Evolutionary conservation across 1,140 invertebrate species (phyloP).

Genomic region (Drosophila watanabei): DNA sequence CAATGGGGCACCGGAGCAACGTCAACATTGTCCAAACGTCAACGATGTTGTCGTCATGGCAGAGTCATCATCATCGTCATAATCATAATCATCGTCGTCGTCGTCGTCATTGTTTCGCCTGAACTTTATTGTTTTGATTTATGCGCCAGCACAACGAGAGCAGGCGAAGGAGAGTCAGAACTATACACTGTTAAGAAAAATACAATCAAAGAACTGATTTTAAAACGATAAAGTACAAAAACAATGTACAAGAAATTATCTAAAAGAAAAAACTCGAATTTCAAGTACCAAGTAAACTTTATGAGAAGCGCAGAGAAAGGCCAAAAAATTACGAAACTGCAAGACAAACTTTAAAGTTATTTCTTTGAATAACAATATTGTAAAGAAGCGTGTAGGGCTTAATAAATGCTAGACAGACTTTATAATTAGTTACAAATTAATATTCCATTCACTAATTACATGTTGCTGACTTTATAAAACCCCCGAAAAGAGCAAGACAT

Average conservation of each 20-base stretch:
- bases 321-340: not conserved
- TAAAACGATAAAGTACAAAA: not conserved
- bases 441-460: not conserved
- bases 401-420: not conserved
- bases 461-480: not conserved
- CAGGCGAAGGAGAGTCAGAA: slow-evolving; percentile 2
- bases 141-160: slow-evolving; percentile 67
- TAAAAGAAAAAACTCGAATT: not conserved
- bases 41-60: slow-evolving; percentile 57
- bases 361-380: not conserved
- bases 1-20: slow-evolving; percentile 59
- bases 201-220: not conserved
- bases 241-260: no score
- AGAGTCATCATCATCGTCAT: slow-evolving; percentile 67
- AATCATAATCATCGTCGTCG: slow-evolving; percentile 55
- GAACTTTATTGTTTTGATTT: slow-evolving; percentile 84
- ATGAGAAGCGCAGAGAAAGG: not conserved
- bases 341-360: not conserved
- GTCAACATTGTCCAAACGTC: slow-evolving; percentile 52
- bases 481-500: not conserved
- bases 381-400: not conserved
- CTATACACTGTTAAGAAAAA: slow-evolving; percentile 6
- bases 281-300: not conserved
- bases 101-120: slow-evolving; percentile 75
- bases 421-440: not conserved